These are phyloP conservation scores for Brevimyrus niger DNA, from an alignment of 2,113 vertebrate genomes.

Conservation along the genomic window DNA sequence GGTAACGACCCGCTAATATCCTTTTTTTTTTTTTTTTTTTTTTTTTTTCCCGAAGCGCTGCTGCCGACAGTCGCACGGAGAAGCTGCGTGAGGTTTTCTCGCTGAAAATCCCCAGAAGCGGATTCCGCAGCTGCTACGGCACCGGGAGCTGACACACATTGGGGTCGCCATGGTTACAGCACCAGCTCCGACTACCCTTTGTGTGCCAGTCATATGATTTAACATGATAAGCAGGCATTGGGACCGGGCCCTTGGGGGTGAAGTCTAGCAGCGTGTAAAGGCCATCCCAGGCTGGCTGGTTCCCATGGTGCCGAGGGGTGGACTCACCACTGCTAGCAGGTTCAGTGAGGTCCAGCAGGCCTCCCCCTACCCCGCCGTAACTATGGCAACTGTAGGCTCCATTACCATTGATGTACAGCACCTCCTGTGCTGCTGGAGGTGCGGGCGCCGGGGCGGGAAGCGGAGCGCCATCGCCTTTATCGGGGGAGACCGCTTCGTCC, in stretches of 20 bases:
- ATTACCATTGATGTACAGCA: conserved; percentile 87
- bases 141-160: background rate
- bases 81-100: background rate
- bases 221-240: background rate
- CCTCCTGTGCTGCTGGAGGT: conserved; percentile 82
- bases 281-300: conserved; percentile 15
- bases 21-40: too few relatives aligned
- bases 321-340: conserved; percentile 77
- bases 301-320: conserved; percentile 9
- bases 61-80: too few relatives aligned
- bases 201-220: background rate
- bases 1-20: background rate
- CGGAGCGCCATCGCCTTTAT: conserved; percentile 78
- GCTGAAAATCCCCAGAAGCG: background rate
- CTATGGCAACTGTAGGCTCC: conserved; percentile 89
- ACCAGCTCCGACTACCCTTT: background rate
- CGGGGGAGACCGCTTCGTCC: conserved; percentile 81
- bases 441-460: conserved; percentile 79
- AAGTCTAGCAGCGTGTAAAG: conserved; percentile 12
- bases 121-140: background rate
- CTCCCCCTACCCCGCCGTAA: conserved; percentile 72
- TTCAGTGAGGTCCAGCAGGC: conserved; percentile 74
- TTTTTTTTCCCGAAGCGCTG: too few relatives aligned
- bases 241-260: background rate
- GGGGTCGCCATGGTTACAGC: background rate